phyloP scores from a whole-genome alignment of 1,140 invertebrate genomes.

The Drosophila elegans region DNA sequence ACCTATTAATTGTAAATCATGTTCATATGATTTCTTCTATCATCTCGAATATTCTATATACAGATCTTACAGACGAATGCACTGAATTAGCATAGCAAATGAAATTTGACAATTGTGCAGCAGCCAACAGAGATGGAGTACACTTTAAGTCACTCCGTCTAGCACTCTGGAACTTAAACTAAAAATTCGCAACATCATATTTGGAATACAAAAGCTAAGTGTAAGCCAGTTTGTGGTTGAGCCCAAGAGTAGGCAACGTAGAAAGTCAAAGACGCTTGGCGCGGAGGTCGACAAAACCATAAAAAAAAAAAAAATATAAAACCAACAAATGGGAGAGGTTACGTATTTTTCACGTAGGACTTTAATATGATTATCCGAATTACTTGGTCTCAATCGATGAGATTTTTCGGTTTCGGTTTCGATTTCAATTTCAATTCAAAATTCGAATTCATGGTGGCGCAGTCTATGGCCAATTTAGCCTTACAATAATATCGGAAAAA shows the following conservation, averaged over 20 bases:
- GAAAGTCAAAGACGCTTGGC: constrained; percentile 25
- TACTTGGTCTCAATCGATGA: not conserved
- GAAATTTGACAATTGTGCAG: constrained; percentile 55
- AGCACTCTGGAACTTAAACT: constrained; percentile 23
- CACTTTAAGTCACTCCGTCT: constrained; percentile 49
- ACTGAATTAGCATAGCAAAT: constrained; percentile 28
- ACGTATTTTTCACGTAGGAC: not conserved
- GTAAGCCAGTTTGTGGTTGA: constrained; percentile 21
- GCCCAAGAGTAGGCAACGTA: constrained; percentile 20
- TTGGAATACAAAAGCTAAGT: constrained; percentile 36
- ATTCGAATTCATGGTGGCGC: constrained; percentile 19
- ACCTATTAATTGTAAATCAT: constrained; percentile 43
- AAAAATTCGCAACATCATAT: constrained; percentile 35
- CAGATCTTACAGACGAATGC: constrained; percentile 13
- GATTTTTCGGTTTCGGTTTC: not conserved
- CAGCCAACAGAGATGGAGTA: constrained; percentile 46
- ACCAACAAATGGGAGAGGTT: not conserved
- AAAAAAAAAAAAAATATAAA: not conserved
- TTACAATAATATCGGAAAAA: constrained; percentile 24
- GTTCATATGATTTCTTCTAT: constrained; percentile 14
- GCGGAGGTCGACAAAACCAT: not conserved
- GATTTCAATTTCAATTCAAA: not conserved
- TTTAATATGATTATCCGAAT: not conserved
- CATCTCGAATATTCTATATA: constrained; percentile 21
- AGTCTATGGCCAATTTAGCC: constrained; percentile 29